Conservation (phyloP, 2,888 invertebrate genomes). For the Idaea straminata region DNA sequence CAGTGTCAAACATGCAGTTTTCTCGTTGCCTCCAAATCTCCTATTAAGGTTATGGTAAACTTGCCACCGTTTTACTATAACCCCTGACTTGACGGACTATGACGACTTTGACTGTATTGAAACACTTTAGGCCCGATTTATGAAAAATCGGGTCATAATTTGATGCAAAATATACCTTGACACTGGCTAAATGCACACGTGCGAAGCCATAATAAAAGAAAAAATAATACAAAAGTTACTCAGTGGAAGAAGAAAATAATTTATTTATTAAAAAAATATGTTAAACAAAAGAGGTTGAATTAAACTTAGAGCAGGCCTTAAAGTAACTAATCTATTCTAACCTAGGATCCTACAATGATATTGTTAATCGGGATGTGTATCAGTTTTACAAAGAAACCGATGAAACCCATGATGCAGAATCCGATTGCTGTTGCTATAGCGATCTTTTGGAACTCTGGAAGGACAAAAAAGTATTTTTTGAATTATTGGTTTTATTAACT, state of each 20-base stretch:
- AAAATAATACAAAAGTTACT: background rate
- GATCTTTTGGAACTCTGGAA: conserved; percentile 98
- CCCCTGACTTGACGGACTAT: too few species aligned
- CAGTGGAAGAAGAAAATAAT: conserved; percentile 54
- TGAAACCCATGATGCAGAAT: conserved; percentile 99
- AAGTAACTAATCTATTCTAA: conserved; percentile 52
- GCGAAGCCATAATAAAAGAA: too few species aligned
- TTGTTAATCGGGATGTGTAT: conserved; percentile 99
- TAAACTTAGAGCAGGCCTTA: conserved; percentile 67
- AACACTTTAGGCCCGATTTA: too few species aligned
- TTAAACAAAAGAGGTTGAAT: conserved; percentile 45
- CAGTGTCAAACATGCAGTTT: too few species aligned
- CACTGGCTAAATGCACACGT: too few species aligned
- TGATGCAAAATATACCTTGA: too few species aligned
- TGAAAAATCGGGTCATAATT: too few species aligned
- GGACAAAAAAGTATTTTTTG: conserved; percentile 15
- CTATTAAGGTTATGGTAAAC: too few species aligned
- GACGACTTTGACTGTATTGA: too few species aligned
- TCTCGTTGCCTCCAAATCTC: too few species aligned
- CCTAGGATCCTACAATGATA: conserved; percentile 93
- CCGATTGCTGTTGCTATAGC: conserved; percentile 99
- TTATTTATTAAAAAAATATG: conserved; percentile 61
- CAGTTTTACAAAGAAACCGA: conserved; percentile 99
- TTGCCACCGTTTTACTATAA: too few species aligned
- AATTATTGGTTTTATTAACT: background rate